Conservation (phyloP, 2,797 vertebrate species). For the Rallus crepitans region DNA sequence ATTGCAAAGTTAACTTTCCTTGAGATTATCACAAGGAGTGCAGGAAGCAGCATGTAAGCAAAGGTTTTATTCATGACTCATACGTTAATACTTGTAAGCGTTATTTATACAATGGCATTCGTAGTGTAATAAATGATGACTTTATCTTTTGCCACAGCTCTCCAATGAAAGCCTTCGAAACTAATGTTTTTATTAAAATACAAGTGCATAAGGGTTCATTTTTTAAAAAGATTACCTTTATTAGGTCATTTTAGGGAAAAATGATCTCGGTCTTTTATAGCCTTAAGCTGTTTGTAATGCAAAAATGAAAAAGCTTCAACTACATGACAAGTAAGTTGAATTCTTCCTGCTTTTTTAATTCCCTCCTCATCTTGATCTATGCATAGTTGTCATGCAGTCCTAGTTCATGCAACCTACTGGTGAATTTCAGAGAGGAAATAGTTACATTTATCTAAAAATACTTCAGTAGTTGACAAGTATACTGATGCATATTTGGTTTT, state of each 20-base stretch:
- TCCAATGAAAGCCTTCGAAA: not conserved
- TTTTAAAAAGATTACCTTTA: not conserved
- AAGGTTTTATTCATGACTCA: not conserved
- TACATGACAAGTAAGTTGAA: not conserved
- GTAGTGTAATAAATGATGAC: not conserved
- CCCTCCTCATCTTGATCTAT: not conserved
- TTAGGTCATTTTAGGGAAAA: not conserved
- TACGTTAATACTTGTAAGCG: not conserved
- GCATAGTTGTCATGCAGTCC: not conserved
- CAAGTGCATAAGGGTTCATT: not conserved
- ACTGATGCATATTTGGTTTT: not conserved
- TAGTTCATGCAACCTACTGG: not conserved
- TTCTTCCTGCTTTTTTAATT: not conserved
- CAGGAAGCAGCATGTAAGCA: not conserved
- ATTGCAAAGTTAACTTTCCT: not conserved
- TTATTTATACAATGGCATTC: not conserved
- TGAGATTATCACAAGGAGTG: not conserved
- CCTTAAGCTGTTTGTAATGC: not conserved
- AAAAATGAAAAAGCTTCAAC: not conserved
- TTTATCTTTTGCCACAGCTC: slow-evolving; percentile 33
- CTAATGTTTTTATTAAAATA: not conserved
- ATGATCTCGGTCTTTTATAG: not conserved
- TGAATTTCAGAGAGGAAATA: not conserved
- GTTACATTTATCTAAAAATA: not conserved
- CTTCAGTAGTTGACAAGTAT: not conserved